Percentiles rank a stretch among this genome's conserved stretches.
These are phyloP conservation scores for Cyanoliseus patagonus DNA, from an alignment of 2,113 vertebrate genomes.

Conservation along the genomic window DNA sequence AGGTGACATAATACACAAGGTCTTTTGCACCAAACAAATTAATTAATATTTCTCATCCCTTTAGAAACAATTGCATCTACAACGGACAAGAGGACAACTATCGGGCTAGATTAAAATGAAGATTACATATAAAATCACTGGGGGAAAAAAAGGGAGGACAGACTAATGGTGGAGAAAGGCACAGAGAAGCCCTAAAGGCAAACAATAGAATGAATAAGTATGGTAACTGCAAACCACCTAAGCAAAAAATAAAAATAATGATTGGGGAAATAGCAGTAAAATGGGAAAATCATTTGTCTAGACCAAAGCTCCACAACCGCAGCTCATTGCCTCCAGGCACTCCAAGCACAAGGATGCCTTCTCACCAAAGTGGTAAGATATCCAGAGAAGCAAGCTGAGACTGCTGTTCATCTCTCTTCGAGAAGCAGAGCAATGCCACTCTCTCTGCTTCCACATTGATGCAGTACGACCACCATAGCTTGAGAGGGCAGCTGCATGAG, in stretches of 20 bases:
- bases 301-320: neutral
- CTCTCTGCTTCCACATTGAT: neutral
- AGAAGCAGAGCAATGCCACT: neutral
- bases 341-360: neutral
- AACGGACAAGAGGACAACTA: slow-evolving; percentile 20
- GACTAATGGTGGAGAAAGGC: slow-evolving; percentile 52
- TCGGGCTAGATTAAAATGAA: slow-evolving; percentile 38
- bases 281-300: slow-evolving; percentile 9
- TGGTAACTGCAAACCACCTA: slow-evolving; percentile 47
- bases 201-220: slow-evolving; percentile 39
- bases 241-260: slow-evolving; percentile 55
- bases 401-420: neutral
- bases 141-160: neutral
- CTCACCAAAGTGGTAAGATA: neutral
- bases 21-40: neutral
- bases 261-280: slow-evolving; percentile 39
- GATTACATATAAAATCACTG: slow-evolving; percentile 48
- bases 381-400: neutral
- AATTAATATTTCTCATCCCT: slow-evolving; percentile 1
- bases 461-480: neutral
- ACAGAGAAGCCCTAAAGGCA: slow-evolving; percentile 43
- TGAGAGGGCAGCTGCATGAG: neutral
- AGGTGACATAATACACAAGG: neutral
- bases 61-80: neutral
- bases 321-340: slow-evolving; percentile 1